These are phyloP conservation scores for Cetonia aurata DNA, from an alignment of 2,888 invertebrate genomes.

Conservation along the genomic window DNA sequence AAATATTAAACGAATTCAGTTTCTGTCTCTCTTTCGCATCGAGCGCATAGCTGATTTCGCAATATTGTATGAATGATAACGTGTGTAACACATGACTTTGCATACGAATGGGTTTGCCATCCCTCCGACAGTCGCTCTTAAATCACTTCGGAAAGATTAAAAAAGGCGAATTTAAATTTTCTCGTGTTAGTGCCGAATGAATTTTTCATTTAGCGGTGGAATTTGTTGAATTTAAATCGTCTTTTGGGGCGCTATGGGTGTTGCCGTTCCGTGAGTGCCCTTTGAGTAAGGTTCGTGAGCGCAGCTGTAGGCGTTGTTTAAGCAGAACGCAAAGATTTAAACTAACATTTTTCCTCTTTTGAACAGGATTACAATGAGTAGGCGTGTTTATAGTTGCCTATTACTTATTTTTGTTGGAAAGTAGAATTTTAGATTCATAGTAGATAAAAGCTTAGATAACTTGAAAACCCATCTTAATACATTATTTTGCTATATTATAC, in stretches of 20 bases:
- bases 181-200: constrained; percentile 20
- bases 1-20: constrained; percentile 16
- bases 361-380: too few species aligned
- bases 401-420: too few species aligned
- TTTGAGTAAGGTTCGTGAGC: not conserved
- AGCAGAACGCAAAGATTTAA: too few species aligned
- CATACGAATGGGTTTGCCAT: constrained; percentile 26
- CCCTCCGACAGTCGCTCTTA: constrained; percentile 1
- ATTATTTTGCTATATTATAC: too few species aligned
- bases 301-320: not conserved
- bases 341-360: too few species aligned
- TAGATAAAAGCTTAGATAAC: too few species aligned
- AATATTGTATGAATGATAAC: constrained; percentile 36
- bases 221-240: constrained; percentile 26
- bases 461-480: too few species aligned
- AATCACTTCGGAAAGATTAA: constrained; percentile 34
- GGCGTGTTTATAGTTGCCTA: too few species aligned
- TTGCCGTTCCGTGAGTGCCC: not conserved
- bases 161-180: constrained; percentile 24
- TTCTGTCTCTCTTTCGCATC: constrained; percentile 18
- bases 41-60: constrained; percentile 19
- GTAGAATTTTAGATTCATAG: too few species aligned
- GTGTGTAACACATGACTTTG: constrained; percentile 35
- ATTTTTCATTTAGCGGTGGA: constrained; percentile 27
- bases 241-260: not conserved